Percentiles rank a stretch among this genome's conserved stretches.
Conservation (phyloP, 2,113 vertebrate species). For the Notarius quadriscutis region DNA sequence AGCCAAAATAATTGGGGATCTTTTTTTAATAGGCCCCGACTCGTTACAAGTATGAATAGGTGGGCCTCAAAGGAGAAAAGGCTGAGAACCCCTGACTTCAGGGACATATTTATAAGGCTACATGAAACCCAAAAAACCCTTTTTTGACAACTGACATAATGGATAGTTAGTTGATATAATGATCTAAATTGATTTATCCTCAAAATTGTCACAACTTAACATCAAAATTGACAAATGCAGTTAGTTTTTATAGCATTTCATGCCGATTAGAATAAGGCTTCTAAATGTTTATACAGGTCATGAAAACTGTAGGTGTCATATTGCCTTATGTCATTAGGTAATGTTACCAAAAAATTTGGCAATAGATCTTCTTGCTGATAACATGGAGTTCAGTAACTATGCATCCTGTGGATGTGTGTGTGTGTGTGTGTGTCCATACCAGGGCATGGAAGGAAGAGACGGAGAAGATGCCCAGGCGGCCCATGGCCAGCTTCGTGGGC, state of each 20-base stretch:
- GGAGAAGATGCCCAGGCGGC: constrained; percentile 81
- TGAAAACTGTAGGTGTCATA: neutral
- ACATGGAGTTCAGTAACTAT: neutral
- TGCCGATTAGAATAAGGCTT: neutral
- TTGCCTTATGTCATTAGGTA: neutral
- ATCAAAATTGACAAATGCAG: neutral
- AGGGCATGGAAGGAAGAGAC: constrained; percentile 86
- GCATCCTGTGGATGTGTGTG: neutral
- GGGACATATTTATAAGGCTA: neutral
- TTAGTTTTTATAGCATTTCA: neutral
- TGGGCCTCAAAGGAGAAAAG: no score
- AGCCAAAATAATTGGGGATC: no score
- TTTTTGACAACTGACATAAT: neutral
- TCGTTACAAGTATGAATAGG: no score
- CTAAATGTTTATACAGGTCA: neutral
- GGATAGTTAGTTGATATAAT: neutral
- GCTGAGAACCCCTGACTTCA: no score
- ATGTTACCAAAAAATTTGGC: neutral
- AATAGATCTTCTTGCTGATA: neutral
- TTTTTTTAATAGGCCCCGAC: no score
- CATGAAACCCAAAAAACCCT: neutral
- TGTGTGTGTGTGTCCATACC: constrained; percentile 62
- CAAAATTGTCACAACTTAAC: neutral
- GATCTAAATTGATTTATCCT: no score
- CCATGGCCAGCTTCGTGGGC: constrained; percentile 86